These are phyloP conservation scores for Mythimna albipuncta DNA, from an alignment of 2,888 invertebrate genomes.

Conservation along the genomic window DNA sequence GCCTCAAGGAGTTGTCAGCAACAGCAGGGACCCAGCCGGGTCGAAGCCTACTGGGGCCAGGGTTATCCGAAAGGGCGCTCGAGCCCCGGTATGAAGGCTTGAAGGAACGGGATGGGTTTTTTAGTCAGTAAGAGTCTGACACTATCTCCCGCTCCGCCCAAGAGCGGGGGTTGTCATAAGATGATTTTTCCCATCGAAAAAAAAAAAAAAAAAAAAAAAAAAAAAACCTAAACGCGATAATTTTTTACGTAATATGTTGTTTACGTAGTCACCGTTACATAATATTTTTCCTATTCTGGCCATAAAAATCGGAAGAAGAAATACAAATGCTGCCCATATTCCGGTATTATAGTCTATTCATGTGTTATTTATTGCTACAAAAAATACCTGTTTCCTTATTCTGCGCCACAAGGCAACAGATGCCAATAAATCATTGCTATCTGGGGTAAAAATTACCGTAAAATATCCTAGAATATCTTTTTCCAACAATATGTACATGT, in stretches of 20 bases:
- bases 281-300: background rate
- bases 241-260: background rate
- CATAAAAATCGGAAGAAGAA: conserved; percentile 3
- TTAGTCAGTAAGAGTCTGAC: no score
- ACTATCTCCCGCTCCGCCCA: no score
- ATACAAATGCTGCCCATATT: conserved; percentile 20
- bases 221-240: no score
- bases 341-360: conserved; percentile 28
- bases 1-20: no score
- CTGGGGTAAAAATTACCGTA: conserved; percentile 38
- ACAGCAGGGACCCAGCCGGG: no score
- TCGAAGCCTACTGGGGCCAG: no score
- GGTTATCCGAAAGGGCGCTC: no score
- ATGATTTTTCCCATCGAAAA: no score
- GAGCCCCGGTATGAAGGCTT: no score
- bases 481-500: conserved; percentile 61
- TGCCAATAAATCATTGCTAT: conserved; percentile 50
- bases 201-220: no score
- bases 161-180: no score
- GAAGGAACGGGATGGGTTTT: no score
- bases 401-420: conserved; percentile 20
- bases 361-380: conserved; percentile 50
- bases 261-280: background rate
- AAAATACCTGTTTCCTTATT: conserved; percentile 26
- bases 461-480: conserved; percentile 52